Evolutionary conservation across 92 coral and sea anemone genomes (phyloP), one percentile per base, ranked within the genome.

Genomic region (Scolanthus callimorphus): DNA sequence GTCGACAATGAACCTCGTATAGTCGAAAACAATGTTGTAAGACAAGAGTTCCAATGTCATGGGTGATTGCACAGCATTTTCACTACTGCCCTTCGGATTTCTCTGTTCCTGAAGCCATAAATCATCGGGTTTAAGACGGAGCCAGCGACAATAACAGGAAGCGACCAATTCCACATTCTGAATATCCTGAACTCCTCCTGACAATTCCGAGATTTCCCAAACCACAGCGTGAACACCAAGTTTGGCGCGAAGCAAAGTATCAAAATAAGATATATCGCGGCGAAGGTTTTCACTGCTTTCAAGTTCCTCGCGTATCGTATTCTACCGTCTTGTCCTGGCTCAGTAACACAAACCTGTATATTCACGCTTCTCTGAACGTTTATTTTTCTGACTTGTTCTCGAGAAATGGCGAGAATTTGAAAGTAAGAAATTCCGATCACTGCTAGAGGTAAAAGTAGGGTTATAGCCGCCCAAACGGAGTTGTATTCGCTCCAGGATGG

Each of bases 261-360:
- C 11, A 68, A 49, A 0, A 68, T 28, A 3, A 31, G 6, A 0
- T 63, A 43, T 17, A 68, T 25, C 23, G 56, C 46, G 1, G 65
- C 74, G 43, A 68, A 68, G 0, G 74, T 68, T 20, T 46, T 57
- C 6, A 68, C 74, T 1, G 74, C 74, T 57, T 68, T 68, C 46
- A 31, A 55, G 48, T 68, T 68, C 20, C 56, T 68, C 31, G 52
- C 12, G 22, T 6, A 11, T 9, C 52, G 52, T 4, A 46, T 11
- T 20, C 19, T 9, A 4, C 52, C 52, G 4, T 20, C 52, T 6
- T 6, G 11, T 19, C 52, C 52, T 10, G 52, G 19, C 9, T 6
- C 9, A 15, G 43, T 6, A 34, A 34, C 9, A n/a, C n/a, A n/a
- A 20, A 17, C 11, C 39, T 31, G 19, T 2, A 1, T 0, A 0